Evolutionary conservation across 2,888 invertebrate species (phyloP), one percentile per base, ranked within the genome.

Genomic region (Carabus problematicus): DNA sequence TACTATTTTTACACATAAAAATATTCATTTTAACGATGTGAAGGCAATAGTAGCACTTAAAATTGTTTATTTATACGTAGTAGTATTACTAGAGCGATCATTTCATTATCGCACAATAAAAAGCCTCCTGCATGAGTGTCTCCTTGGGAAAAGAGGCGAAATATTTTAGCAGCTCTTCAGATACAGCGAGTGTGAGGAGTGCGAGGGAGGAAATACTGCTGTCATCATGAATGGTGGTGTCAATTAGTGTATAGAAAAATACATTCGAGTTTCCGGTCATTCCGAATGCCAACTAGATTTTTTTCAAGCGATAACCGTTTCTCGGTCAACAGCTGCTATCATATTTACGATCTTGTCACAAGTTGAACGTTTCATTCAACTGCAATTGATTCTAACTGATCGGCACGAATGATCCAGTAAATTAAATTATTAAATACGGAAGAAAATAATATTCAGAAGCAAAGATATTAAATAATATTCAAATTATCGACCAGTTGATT

Each of bases 251-350:
- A 2, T 19, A 18, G 16, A 60, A 12, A 45, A 18, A 60, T 16
- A 43, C 18, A 58, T 43, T 60, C 42, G 42, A 43, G 60, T 60
- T 60, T 60, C 60, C 60, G 60, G 60, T 60, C 16, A 40, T 58
- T 60, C 43, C 9, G 19, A 43, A 43, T 12, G 8, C 14, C 45
- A 43, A 19, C 19, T 19, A 60, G 19, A 60, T 42, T 43, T 60
- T 40, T 42, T 11, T 60, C 43, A 12, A 18, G 1, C n/a, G 60
- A 60, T 60, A 60, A 60, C 7, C 40, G 16, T n/a, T 60, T 60
- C 12, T 45, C 14, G n/a, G 41, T 11, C 11, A 45, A 19, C 42
- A 42, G 60, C 42, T 43, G 60, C 42, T 60, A 43, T 16, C 60
- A 60, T 9, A 60, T 43, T 60, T 14, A 58, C 12, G 14, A 58